Evolutionary conservation across 53 echinoderm and acorn worm genomes (phyloP).

Genomic region (Arbacia lixula): DNA sequence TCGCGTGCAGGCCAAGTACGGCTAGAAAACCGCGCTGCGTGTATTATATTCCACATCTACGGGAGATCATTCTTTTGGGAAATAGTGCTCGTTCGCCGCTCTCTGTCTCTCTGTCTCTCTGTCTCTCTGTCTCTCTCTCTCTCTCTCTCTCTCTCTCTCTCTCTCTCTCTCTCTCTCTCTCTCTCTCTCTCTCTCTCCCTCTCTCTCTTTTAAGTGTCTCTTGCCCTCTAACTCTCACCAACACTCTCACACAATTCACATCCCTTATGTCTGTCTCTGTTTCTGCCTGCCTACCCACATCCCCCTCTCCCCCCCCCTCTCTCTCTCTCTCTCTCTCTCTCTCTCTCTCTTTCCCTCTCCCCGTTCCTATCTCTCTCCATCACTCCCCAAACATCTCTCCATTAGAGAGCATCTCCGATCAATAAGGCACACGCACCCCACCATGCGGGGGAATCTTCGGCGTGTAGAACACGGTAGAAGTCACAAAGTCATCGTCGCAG

Average conservation of each 20-base stretch:
- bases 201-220: background rate
- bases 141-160: background rate
- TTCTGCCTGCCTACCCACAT: background rate
- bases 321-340: background rate
- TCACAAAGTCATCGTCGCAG: no score
- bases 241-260: background rate
- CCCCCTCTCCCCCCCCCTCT: background rate
- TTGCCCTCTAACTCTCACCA: background rate
- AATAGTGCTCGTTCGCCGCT: no score
- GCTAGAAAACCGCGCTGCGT: no score
- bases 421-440: constrained; percentile 13
- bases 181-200: no score
- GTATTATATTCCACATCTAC: no score
- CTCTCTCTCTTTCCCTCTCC: background rate
- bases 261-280: background rate
- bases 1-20: no score
- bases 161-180: background rate
- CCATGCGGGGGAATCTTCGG: no score
- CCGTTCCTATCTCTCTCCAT: background rate
- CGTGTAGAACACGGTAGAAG: no score
- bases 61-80: no score
- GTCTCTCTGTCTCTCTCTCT: background rate
- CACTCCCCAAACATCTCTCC: background rate
- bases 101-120: constrained; percentile 15
- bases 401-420: background rate